phyloP scores from a whole-genome alignment of 1,140 invertebrate genomes.

The Cyclargus thomasi region DNA sequence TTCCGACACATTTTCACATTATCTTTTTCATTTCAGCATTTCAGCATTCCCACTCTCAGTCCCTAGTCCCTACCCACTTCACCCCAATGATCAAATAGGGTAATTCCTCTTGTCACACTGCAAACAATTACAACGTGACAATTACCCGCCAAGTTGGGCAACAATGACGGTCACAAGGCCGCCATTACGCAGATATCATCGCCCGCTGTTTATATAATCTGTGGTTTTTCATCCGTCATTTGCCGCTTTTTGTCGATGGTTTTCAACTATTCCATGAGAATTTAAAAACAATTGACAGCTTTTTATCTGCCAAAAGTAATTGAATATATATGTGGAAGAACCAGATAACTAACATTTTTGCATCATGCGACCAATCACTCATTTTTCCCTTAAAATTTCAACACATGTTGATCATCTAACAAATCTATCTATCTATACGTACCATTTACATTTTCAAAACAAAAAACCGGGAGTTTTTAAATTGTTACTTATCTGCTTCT shows the following conservation, averaged over 20 bases:
- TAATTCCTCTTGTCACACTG: background rate
- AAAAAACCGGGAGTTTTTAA: no score
- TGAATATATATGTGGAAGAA: no score
- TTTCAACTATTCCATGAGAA: background rate
- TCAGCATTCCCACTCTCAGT: background rate
- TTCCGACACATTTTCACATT: no score
- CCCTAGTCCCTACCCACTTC: background rate
- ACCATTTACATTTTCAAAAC: no score
- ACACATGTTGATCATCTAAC: no score
- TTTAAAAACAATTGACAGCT: background rate
- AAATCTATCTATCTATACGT: no score
- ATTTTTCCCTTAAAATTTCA: no score
- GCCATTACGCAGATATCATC: conserved; percentile 5
- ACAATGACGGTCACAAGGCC: conserved; percentile 5
- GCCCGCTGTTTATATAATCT: conserved; percentile 4
- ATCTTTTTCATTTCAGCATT: no score
- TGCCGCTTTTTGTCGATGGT: background rate
- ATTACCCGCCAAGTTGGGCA: conserved; percentile 8
- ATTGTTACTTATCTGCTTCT: no score
- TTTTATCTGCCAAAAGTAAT: background rate
- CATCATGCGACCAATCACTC: no score
- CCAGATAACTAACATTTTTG: no score
- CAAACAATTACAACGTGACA: conserved; percentile 1
- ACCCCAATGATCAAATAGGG: background rate
- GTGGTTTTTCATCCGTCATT: background rate